These are phyloP conservation scores for Clarias gariepinus DNA, from an alignment of 2,113 vertebrate genomes.

Conservation along the genomic window DNA sequence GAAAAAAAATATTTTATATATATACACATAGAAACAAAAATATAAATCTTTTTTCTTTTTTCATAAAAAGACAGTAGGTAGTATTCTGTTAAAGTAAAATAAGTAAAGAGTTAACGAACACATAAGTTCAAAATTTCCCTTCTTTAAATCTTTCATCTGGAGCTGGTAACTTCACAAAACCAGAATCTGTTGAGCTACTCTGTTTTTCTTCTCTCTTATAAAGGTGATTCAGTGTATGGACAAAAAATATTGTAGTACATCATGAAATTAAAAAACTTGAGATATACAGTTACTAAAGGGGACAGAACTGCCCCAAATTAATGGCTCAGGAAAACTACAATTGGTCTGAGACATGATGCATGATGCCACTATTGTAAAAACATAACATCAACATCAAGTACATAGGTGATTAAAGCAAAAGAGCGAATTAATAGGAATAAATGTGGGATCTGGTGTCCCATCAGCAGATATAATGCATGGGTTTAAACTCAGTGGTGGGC, in stretches of 20 bases:
- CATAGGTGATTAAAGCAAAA: conserved; percentile 41
- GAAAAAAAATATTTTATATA: conserved; percentile 60
- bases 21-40: conserved; percentile 61
- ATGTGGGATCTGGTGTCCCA: conserved; percentile 32
- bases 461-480: conserved; percentile 32
- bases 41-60: conserved; percentile 70
- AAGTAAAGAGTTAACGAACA: conserved; percentile 72
- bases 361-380: conserved; percentile 36
- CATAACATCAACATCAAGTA: conserved; percentile 38
- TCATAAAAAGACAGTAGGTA: conserved; percentile 67
- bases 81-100: conserved; percentile 76
- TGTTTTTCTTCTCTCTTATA: conserved; percentile 48
- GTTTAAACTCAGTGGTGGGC: conserved; percentile 13
- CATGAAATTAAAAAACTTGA: conserved; percentile 11
- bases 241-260: conserved; percentile 36
- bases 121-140: conserved; percentile 74
- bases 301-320: conserved; percentile 39
- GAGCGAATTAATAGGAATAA: conserved; percentile 43
- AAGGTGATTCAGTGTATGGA: conserved; percentile 70
- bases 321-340: conserved; percentile 52
- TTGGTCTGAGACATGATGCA: conserved; percentile 30
- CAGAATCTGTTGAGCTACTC: conserved; percentile 52
- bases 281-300: conserved; percentile 39
- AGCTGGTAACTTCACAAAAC: conserved; percentile 68
- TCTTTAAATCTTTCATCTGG: conserved; percentile 64